Evolutionary conservation across 2,888 invertebrate genomes (phyloP), one percentile per base, ranked within the genome.

Genomic region (Strigamia crassipes): DNA sequence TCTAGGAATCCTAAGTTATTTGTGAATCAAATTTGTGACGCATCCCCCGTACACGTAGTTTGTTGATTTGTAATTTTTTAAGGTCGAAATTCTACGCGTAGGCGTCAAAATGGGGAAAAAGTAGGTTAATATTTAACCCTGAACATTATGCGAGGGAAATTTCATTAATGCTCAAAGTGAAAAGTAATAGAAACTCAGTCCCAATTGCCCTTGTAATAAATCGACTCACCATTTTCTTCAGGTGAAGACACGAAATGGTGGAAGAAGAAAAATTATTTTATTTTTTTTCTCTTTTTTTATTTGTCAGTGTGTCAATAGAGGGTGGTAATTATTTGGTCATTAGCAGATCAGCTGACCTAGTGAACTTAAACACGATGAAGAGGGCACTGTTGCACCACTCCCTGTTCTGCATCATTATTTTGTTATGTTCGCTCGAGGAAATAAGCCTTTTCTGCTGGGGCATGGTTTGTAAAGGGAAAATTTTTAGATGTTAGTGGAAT

Each of bases 371-470:
- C 27, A 66, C 27, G 66, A 66, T 66, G 66, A 66, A 66, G 66
- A 66, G 66, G 66, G 66, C 27, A 66, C 23, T 66, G 66, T 66
- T 66, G 21, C 66, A 66, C 66, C 66, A 66, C 66, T 66, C 66
- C 66, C 66, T 66, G 66, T 27, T 66, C 23, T 66, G 66, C 66
- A 66, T 66, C 66, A 66, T 66, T 66, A 66, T 66, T 66, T 66
- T 66, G 66, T 66, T 66, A 61, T 23, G 66, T n/a, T 66, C 5
- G 10, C 66, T 23, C 66, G 27, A 66, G 66, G 66, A 66, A 66
- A 66, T 66, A 66, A 66, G 66, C 66, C 66, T 23, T 34, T 34
- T 6, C 34, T n/a, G n/a, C n/a, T 5, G 34, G 34, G 6, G 34
- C 6, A 5, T 34, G 34, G 34, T 3, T 4, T 2, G 51, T n/a